Evolutionary conservation across 2,888 invertebrate species (phyloP).

Genomic region (Catocala sponsa): DNA sequence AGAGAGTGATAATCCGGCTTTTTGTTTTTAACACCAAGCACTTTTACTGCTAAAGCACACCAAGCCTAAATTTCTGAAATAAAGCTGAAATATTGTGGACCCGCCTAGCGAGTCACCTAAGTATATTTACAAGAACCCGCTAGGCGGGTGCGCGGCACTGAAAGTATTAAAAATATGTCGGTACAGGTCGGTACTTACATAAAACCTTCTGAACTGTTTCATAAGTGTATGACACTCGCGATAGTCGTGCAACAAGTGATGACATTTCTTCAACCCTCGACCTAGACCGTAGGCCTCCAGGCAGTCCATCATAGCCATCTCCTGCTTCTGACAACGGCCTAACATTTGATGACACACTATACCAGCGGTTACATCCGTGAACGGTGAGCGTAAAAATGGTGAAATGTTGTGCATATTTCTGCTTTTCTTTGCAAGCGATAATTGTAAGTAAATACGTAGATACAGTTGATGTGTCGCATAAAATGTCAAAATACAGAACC

Average conservation of each 20-base stretch:
- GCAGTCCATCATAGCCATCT: conserved; percentile 92
- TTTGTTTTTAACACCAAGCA: too few relatives aligned
- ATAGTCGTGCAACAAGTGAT: conserved; percentile 89
- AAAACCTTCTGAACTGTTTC: conserved; percentile 88
- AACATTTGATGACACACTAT: conserved; percentile 89
- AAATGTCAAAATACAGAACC: not conserved
- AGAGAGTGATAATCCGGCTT: too few relatives aligned
- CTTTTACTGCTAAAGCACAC: too few relatives aligned
- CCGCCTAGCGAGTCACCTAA: too few relatives aligned
- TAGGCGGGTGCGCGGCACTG: too few relatives aligned
- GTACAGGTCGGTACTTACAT: conserved; percentile 80
- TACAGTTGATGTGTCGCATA: not conserved
- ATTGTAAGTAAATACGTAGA: too few relatives aligned
- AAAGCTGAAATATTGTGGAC: too few relatives aligned
- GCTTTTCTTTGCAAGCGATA: not conserved
- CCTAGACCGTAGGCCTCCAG: conserved; percentile 92
- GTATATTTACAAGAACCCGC: too few relatives aligned
- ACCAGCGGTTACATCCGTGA: conserved; percentile 90
- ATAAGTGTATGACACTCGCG: conserved; percentile 88
- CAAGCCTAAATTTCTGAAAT: too few relatives aligned
- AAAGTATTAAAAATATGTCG: too few relatives aligned
- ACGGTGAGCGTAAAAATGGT: conserved; percentile 89
- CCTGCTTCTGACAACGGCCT: conserved; percentile 89
- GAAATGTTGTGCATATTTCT: conserved; percentile 66
- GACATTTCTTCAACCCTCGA: conserved; percentile 88